A percentile compares a stretch with the other conserved stretches of the same genome.
These are phyloP conservation scores for Isaurus tuberculatus DNA, from an alignment of 92 coral and sea anemone species.

Conservation along the genomic window DNA sequence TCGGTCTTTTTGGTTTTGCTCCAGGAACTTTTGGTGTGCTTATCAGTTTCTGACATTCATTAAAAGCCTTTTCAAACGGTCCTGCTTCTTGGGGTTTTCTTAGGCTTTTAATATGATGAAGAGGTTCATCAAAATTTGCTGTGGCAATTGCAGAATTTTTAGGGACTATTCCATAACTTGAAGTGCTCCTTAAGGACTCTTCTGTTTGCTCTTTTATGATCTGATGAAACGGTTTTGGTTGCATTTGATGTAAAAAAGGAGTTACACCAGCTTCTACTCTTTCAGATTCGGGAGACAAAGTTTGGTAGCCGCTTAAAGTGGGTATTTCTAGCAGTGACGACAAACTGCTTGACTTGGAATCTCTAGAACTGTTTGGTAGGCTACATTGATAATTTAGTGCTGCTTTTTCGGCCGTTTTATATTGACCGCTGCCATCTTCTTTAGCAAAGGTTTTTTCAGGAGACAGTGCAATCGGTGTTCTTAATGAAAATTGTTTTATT, in stretches of 20 bases:
- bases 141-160: background rate
- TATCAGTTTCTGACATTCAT: constrained; percentile 34
- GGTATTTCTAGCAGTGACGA: background rate
- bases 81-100: constrained; percentile 46
- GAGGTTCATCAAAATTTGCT: background rate
- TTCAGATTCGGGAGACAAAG: no score
- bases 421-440: background rate
- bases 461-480: background rate
- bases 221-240: background rate
- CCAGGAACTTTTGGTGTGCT: background rate
- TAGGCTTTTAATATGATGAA: constrained; percentile 9
- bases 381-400: background rate
- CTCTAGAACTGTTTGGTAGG: background rate
- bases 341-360: background rate
- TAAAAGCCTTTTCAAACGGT: constrained; percentile 62
- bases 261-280: background rate
- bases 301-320: background rate
- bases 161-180: background rate
- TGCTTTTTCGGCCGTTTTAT: background rate
- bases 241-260: background rate
- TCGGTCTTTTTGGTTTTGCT: constrained; percentile 11
- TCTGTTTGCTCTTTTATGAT: constrained; percentile 53
- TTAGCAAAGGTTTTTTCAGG: background rate
- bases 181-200: background rate
- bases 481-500: background rate